Conservation (phyloP, 1,140 invertebrate species). For the Belonocnema kinseyi region DNA sequence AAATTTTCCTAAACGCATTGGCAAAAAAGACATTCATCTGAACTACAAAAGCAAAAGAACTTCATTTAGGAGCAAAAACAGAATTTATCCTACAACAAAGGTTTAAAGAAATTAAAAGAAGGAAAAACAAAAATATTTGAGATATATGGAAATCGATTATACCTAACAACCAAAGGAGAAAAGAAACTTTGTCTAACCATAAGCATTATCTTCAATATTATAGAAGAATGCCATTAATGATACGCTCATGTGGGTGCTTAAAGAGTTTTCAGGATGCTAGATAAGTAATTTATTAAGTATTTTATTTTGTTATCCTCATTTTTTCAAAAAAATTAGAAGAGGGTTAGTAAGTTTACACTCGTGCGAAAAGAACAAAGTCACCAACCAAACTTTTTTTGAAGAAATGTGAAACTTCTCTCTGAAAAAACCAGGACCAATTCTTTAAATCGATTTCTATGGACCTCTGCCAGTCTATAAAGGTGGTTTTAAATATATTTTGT, state of each 20-base stretch:
- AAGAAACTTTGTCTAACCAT: slow-evolving; percentile 31
- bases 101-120: neutral
- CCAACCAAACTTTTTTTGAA: neutral
- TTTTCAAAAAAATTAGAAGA: slow-evolving; percentile 41
- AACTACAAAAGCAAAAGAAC: neutral
- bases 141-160: slow-evolving; percentile 12
- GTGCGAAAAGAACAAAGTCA: slow-evolving; percentile 46
- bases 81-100: neutral
- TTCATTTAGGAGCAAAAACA: neutral
- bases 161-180: neutral
- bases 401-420: too few species aligned
- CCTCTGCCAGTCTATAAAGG: too few species aligned
- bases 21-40: too few species aligned
- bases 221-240: slow-evolving; percentile 46
- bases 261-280: slow-evolving; percentile 55
- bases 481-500: slow-evolving; percentile 64
- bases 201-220: neutral
- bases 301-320: slow-evolving; percentile 50
- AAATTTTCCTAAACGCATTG: too few species aligned
- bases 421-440: too few species aligned
- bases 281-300: too few species aligned
- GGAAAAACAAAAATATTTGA: slow-evolving; percentile 6
- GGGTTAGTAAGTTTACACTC: slow-evolving; percentile 42
- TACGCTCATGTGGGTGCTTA: slow-evolving; percentile 56
- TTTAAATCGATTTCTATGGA: too few species aligned